Evolutionary conservation across 2,888 invertebrate genomes (phyloP).

Genomic region (Synanthedon tipuliformis): DNA sequence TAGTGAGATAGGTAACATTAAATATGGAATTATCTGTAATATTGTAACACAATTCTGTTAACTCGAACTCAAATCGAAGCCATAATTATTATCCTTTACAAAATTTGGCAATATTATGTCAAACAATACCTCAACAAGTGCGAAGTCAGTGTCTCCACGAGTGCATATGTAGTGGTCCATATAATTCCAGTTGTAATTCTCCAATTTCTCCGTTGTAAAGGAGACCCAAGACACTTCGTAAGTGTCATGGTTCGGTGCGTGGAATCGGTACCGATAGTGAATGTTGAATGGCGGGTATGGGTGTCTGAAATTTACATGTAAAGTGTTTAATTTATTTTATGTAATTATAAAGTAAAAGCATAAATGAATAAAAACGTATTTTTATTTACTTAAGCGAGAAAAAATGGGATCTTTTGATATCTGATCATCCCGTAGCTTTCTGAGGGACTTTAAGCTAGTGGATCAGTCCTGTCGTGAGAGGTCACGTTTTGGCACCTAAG

Average conservation of each 20-base stretch:
- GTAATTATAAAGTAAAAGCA: no score
- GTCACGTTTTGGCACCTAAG: no score
- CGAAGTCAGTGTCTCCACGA: slow-evolving; percentile 91
- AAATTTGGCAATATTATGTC: slow-evolving; percentile 7
- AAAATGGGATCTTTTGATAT: no score
- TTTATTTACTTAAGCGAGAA: no score
- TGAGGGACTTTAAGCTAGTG: no score
- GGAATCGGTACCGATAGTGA: slow-evolving; percentile 91
- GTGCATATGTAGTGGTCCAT: slow-evolving; percentile 97
- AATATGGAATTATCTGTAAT: background rate
- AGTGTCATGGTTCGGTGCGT: slow-evolving; percentile 90
- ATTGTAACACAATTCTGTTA: background rate
- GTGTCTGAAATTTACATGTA: slow-evolving; percentile 71
- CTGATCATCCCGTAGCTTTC: no score
- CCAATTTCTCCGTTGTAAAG: slow-evolving; percentile 93
- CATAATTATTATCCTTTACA: no score
- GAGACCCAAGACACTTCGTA: slow-evolving; percentile 96
- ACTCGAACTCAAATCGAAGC: background rate
- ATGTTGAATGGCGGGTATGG: slow-evolving; percentile 94
- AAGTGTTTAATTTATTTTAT: no score
- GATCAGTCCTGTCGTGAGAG: no score
- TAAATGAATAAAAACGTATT: no score
- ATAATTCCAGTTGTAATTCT: slow-evolving; percentile 98
- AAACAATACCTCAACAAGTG: slow-evolving; percentile 79
- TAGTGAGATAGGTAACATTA: no score